Evolutionary conservation across 1,140 invertebrate species (phyloP).

Genomic region (Physella acuta): DNA sequence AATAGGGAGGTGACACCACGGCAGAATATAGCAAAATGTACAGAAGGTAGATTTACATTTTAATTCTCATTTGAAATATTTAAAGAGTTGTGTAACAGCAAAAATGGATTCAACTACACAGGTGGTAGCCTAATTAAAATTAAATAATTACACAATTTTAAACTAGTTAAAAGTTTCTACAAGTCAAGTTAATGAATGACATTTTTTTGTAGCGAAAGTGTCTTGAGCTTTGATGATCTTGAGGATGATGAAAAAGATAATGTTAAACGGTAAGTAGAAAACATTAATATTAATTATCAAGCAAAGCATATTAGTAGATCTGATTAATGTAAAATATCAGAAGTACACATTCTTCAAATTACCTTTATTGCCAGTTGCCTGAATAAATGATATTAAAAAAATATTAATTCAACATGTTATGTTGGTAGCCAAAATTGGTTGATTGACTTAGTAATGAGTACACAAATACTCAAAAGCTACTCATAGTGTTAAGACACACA

Average conservation of each 20-base stretch:
- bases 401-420: no score
- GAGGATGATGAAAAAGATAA: conserved; percentile 33
- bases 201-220: conserved; percentile 27
- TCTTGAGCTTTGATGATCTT: conserved; percentile 29
- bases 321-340: no score
- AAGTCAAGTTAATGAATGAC: background rate
- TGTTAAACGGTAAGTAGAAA: conserved; percentile 29
- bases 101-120: background rate
- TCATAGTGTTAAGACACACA: no score
- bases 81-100: background rate
- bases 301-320: no score
- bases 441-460: no score
- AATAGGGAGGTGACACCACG: background rate
- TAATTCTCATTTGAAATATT: background rate
- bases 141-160: background rate
- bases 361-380: background rate
- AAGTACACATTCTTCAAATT: background rate
- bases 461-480: no score
- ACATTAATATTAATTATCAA: background rate
- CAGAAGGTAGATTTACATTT: background rate
- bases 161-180: background rate
- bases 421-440: no score
- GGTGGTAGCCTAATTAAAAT: background rate
- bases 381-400: background rate
- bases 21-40: background rate